Conservation (phyloP, 2,113 vertebrate genomes). For the Cyprinodon variegatus region DNA sequence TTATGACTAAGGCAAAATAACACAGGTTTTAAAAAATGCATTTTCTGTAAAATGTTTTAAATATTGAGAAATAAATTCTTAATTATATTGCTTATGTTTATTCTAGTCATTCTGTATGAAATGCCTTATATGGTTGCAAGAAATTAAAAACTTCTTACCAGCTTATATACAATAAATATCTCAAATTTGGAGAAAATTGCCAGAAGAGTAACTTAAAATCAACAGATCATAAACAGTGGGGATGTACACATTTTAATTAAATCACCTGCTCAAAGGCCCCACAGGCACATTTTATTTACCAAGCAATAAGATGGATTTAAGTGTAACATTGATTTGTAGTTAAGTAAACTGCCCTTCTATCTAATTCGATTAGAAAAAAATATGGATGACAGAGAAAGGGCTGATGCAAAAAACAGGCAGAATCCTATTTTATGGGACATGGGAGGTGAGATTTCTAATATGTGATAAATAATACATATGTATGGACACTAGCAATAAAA, state of each 20-base stretch:
- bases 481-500: slow-evolving; percentile 14
- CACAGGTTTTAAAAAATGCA: not conserved
- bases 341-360: not conserved
- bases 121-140: too few relatives aligned
- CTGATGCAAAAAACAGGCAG: not conserved
- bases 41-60: too few relatives aligned
- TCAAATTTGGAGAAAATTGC: not conserved
- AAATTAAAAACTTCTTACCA: too few relatives aligned
- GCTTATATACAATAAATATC: not conserved
- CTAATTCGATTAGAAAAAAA: not conserved
- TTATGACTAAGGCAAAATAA: too few relatives aligned
- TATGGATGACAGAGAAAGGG: not conserved
- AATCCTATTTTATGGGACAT: not conserved
- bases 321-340: too few relatives aligned
- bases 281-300: too few relatives aligned
- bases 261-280: not conserved
- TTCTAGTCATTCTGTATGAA: too few relatives aligned
- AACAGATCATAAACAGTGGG: too few relatives aligned
- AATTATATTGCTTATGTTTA: too few relatives aligned
- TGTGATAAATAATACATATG: slow-evolving; percentile 1
- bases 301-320: too few relatives aligned
- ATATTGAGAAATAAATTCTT: not conserved
- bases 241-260: not conserved
- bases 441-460: not conserved
- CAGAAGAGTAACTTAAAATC: not conserved